phyloP scores from a whole-genome alignment of 2,888 invertebrate species.

The Ectemnius continuus region DNA sequence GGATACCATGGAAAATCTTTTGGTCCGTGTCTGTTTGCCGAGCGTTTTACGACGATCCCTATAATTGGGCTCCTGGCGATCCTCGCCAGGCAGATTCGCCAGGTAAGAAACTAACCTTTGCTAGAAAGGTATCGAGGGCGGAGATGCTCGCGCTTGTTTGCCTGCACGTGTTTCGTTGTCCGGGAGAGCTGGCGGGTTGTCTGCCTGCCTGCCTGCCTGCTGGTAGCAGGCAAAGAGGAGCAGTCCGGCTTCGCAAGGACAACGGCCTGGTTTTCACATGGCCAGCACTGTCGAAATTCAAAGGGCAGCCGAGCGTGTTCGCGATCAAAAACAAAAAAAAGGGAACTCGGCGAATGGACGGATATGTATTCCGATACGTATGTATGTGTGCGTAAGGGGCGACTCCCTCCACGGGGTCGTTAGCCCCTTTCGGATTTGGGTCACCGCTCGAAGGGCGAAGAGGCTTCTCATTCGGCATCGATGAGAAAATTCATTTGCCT shows the following conservation, averaged over 20 bases:
- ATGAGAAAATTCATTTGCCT: constrained; percentile 56
- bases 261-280: constrained; percentile 66
- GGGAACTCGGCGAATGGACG: constrained; percentile 59
- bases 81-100: too few relatives aligned
- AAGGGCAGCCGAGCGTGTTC: constrained; percentile 61
- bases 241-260: constrained; percentile 60
- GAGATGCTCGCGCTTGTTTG: neutral
- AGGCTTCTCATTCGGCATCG: constrained; percentile 43
- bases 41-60: neutral
- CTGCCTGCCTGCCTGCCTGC: neutral
- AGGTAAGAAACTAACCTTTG: too few relatives aligned
- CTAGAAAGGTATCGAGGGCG: too few relatives aligned
- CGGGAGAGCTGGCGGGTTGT: constrained; percentile 24
- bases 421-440: constrained; percentile 74
- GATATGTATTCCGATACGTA: constrained; percentile 21
- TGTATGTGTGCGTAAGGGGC: constrained; percentile 44
- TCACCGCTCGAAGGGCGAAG: constrained; percentile 63
- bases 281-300: constrained; percentile 58
- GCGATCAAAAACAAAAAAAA: constrained; percentile 57
- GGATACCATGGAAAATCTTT: too few relatives aligned
- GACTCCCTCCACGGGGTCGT: constrained; percentile 71
- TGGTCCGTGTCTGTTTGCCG: neutral
- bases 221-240: constrained; percentile 51
- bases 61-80: too few relatives aligned
- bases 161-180: constrained; percentile 4